Evolutionary conservation across 2,113 vertebrate genomes (phyloP).

Genomic region (Ardeotis arabs): DNA sequence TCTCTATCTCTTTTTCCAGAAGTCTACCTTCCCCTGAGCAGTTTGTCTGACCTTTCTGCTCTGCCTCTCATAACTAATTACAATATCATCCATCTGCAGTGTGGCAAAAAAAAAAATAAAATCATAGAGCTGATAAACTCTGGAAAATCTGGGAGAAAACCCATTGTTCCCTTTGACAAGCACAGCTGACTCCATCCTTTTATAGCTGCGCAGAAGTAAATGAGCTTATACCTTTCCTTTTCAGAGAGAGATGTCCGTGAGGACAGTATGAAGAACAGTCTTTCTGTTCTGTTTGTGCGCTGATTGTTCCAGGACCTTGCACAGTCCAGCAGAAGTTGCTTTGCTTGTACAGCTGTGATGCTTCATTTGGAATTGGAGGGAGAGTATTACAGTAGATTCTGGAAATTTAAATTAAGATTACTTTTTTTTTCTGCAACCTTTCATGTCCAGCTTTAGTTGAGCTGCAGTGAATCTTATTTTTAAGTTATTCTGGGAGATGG

Average conservation of each 20-base stretch:
- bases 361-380: background rate
- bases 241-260: background rate
- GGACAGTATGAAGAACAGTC: background rate
- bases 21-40: background rate
- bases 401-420: background rate
- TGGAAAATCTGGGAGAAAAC: background rate
- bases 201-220: background rate
- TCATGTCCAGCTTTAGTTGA: background rate
- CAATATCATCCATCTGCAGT: background rate
- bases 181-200: rapidly evolving
- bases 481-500: background rate
- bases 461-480: background rate
- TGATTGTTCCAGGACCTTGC: background rate
- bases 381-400: background rate
- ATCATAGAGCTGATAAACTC: background rate
- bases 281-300: background rate
- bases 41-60: conserved; percentile 1
- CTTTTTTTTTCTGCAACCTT: background rate
- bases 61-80: background rate
- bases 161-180: background rate
- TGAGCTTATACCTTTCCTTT: background rate
- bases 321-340: background rate
- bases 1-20: background rate
- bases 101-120: background rate
- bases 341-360: background rate